Percentiles rank a stretch among this genome's conserved stretches.
phyloP scores from a whole-genome alignment of 2,888 invertebrate species.

The Pollenia amentaria region DNA sequence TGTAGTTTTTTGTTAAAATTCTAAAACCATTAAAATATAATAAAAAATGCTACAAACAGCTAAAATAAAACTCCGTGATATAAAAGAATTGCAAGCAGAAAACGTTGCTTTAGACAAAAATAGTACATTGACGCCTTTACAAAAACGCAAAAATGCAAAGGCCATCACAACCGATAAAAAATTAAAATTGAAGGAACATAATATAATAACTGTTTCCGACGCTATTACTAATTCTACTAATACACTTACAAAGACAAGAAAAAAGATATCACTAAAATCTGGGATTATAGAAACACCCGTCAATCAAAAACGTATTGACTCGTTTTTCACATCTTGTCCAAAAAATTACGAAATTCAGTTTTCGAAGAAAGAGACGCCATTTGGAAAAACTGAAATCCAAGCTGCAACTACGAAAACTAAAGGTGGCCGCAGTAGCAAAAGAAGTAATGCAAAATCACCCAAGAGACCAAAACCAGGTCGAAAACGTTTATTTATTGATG shows the following conservation, averaged over 20 bases:
- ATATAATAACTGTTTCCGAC: neutral
- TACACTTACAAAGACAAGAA: constrained; percentile 1
- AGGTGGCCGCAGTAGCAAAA: constrained; percentile 1
- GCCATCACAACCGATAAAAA: constrained; percentile 24
- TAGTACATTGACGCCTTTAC: constrained; percentile 24
- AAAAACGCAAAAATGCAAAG: constrained; percentile 50
- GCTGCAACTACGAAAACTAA: constrained; percentile 30
- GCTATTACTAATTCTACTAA: neutral
- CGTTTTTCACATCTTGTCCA: constrained; percentile 78
- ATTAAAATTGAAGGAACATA: neutral
- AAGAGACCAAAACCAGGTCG: constrained; percentile 63
- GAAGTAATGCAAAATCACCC: neutral
- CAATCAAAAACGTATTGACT: constrained; percentile 78
- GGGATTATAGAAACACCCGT: constrained; percentile 75
- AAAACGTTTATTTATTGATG: constrained; percentile 78
- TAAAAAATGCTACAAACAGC: constrained; percentile 51
- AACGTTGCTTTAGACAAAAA: neutral
- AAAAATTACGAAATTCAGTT: constrained; percentile 77
- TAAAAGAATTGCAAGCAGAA: constrained; percentile 57
- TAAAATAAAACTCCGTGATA: constrained; percentile 60
- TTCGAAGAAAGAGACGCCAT: constrained; percentile 20
- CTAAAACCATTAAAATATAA: neutral
- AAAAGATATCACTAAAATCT: constrained; percentile 29
- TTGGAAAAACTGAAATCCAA: neutral
- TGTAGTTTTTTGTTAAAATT: neutral